Conservation (phyloP, 2,888 invertebrate species). For the Octonoba sinensis region DNA sequence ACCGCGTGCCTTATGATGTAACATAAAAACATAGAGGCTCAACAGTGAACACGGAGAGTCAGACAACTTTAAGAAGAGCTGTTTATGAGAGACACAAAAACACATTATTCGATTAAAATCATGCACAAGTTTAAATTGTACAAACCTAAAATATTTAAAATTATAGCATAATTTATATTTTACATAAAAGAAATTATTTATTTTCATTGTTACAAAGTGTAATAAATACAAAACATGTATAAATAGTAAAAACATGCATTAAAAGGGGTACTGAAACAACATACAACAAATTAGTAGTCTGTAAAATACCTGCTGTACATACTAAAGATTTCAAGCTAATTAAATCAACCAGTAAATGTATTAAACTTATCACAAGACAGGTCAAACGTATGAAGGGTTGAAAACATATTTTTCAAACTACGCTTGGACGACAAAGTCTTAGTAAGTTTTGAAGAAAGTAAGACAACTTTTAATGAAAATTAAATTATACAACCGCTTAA, state of each 20-base stretch:
- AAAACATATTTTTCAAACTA: too few relatives aligned
- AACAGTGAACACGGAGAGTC: constrained; percentile 68
- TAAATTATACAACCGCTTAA: too few relatives aligned
- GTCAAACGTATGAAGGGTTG: too few relatives aligned
- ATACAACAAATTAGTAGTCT: background rate
- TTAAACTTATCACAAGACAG: background rate
- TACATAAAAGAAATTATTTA: too few relatives aligned
- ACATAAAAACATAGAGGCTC: constrained; percentile 66
- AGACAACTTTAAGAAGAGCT: constrained; percentile 35
- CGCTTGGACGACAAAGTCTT: too few relatives aligned
- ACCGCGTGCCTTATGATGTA: constrained; percentile 68
- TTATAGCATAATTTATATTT: background rate
- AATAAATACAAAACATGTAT: background rate
- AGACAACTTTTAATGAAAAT: too few relatives aligned
- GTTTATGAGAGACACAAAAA: background rate
- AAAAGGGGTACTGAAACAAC: too few relatives aligned
- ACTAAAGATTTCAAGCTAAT: too few relatives aligned
- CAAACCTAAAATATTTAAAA: background rate
- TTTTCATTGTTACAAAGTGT: background rate
- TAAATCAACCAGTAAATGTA: too few relatives aligned
- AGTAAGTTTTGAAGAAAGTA: too few relatives aligned
- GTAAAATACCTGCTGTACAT: too few relatives aligned
- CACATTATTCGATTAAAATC: background rate
- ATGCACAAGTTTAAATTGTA: background rate
- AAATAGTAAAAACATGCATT: background rate